Evolutionary conservation across 2,888 invertebrate species (phyloP), one percentile per base, ranked within the genome.

Genomic region (Pyrgus malvae): DNA sequence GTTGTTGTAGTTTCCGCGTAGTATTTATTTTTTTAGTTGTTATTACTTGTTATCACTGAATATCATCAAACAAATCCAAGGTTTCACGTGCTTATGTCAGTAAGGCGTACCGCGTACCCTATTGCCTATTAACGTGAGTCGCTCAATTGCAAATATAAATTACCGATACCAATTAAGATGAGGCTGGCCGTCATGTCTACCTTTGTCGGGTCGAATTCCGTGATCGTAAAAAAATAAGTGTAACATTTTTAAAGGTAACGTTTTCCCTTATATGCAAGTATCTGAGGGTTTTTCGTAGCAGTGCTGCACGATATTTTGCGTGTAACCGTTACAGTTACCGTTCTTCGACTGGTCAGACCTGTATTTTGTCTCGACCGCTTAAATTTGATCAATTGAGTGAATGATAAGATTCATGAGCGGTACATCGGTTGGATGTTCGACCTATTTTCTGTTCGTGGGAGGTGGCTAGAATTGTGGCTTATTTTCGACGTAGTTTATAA

Each of bases 321-420:
- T 73, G 64, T 70, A 75, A 83, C 88, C 87, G 88, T 89, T 88
- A 88, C 72, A 66, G 78, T 80, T 86, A 87, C 88, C 87, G 88
- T 89, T 89, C 77, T 72, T 72, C 78, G 72, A 82, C 80, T 86
- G 76, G 85, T 83, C 82, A 74, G 82, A 88, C 88, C 79, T 80
- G 86, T 86, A 87, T 86, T 83, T 78, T 75, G 75, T 78, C 72
- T 80, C 72, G 71, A 68, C 68, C 72, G 74, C 73, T 69, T 76
- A 80, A 80, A 82, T 78, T 78, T 76, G 79, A 77, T 73, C 78
- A 76, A 63, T 66, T 66, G 62, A 65, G 60, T 60, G 59, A 62
- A 56, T 63, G 63, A 68, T 66, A 65, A 64, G 60, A 59, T 60
- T 64, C 59, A 59, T 58, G 57, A 62, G 62, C 54, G 49, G 44